These are phyloP conservation scores for Crotalus tigris DNA, from an alignment of 2,113 vertebrate genomes.

Conservation along the genomic window DNA sequence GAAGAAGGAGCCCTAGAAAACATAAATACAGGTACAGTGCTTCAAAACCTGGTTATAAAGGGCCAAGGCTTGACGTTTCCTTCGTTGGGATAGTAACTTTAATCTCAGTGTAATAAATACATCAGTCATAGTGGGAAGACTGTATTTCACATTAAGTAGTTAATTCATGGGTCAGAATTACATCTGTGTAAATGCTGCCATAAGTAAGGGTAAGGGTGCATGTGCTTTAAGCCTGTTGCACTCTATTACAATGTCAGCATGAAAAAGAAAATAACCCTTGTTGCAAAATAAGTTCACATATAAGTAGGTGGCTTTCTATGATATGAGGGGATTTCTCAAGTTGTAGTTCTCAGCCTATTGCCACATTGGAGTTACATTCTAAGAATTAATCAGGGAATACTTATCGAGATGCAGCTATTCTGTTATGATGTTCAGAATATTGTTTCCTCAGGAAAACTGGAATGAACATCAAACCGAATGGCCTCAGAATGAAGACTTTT, in stretches of 20 bases:
- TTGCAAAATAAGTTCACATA: not conserved
- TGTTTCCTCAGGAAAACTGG: not conserved
- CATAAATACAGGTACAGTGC: slow-evolving; percentile 91
- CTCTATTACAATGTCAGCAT: not conserved
- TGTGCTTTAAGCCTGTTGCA: not conserved
- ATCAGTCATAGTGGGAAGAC: not conserved
- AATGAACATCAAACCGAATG: not conserved
- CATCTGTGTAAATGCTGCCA: not conserved
- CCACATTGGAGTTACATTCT: not conserved
- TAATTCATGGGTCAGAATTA: not conserved
- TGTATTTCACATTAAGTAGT: not conserved
- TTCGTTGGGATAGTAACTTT: not conserved
- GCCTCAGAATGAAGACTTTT: not conserved
- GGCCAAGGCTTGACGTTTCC: not conserved
- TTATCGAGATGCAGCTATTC: not conserved
- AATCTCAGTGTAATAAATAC: not conserved
- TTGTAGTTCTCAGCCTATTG: not conserved
- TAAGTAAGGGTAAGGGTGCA: not conserved
- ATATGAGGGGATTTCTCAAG: not conserved
- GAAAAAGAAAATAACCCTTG: not conserved
- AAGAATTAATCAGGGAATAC: not conserved
- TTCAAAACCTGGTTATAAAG: not conserved
- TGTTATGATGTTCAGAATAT: not conserved
- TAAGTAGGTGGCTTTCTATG: not conserved
- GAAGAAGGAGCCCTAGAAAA: slow-evolving; percentile 92